A percentile compares a stretch with the other conserved stretches of the same genome.
phyloP scores from a whole-genome alignment of 2,888 invertebrate genomes.

The Drosophila recens region DNA sequence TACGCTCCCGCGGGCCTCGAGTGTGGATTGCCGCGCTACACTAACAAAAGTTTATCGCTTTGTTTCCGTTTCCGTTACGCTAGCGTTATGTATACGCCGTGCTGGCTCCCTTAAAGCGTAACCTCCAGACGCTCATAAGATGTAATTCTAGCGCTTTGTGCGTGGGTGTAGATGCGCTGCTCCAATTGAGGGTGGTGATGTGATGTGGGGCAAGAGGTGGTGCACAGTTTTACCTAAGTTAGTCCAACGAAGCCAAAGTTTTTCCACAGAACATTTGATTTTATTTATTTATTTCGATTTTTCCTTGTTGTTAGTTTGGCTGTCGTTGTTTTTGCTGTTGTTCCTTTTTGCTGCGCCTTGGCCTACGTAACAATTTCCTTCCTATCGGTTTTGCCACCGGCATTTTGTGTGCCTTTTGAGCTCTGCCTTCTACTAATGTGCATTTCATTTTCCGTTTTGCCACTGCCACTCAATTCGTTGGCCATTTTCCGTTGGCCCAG shows the following conservation, averaged over 20 bases:
- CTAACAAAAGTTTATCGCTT: constrained; percentile 80
- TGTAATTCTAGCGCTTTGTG: constrained; percentile 67
- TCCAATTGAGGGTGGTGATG: neutral
- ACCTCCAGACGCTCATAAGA: constrained; percentile 79
- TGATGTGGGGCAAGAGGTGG: neutral
- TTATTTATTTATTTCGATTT: constrained; percentile 80
- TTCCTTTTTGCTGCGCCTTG: constrained; percentile 37
- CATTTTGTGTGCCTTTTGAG: constrained; percentile 33
- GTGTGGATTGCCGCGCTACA: constrained; percentile 66
- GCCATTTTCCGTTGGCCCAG: constrained; percentile 56
- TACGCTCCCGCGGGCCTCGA: constrained; percentile 68
- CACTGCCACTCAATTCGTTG: constrained; percentile 74
- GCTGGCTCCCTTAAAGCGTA: constrained; percentile 50
- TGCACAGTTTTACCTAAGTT: constrained; percentile 61
- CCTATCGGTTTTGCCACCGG: constrained; percentile 45
- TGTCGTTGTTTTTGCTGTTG: constrained; percentile 28
- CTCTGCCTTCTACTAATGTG: constrained; percentile 67
- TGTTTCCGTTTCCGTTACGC: constrained; percentile 78
- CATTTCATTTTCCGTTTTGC: constrained; percentile 78
- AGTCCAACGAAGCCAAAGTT: constrained; percentile 57
- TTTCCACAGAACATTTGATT: constrained; percentile 74
- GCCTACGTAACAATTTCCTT: constrained; percentile 73
- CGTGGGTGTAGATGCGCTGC: constrained; percentile 9
- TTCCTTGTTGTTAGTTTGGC: constrained; percentile 34
- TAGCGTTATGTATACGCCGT: constrained; percentile 56